Conservation (phyloP, 2,888 invertebrate species). For the Melanostoma mellinum region DNA sequence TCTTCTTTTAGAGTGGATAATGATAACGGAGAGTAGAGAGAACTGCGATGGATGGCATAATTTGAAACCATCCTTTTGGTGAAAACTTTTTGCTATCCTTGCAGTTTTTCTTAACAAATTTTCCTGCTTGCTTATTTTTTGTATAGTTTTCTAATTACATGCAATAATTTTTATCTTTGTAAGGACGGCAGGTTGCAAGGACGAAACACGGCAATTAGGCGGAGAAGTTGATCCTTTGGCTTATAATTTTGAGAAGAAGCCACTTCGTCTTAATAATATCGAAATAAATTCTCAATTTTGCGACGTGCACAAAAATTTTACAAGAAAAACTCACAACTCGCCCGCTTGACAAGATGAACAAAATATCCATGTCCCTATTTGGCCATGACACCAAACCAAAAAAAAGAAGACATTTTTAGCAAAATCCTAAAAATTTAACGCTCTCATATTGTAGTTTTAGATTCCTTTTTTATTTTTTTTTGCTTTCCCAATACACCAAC, state of each 20-base stretch:
- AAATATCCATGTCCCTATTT: constrained; percentile 5
- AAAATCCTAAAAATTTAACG: no score
- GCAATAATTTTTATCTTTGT: constrained; percentile 36
- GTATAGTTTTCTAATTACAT: constrained; percentile 49
- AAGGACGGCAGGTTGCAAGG: background rate
- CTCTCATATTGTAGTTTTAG: constrained; percentile 13
- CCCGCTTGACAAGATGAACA: background rate
- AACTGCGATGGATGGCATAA: constrained; percentile 37
- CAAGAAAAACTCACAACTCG: no score
- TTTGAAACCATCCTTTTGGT: constrained; percentile 43
- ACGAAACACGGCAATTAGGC: background rate
- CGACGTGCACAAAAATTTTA: no score
- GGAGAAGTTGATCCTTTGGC: constrained; percentile 26
- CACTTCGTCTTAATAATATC: no score
- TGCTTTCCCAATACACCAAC: background rate
- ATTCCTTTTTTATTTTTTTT: background rate
- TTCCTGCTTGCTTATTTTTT: background rate
- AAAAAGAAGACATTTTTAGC: background rate
- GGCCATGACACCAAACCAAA: background rate
- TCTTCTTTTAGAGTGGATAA: constrained; percentile 35
- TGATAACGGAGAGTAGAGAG: constrained; percentile 26
- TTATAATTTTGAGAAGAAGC: background rate
- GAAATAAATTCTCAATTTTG: no score
- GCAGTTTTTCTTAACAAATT: constrained; percentile 29
- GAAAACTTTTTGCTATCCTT: constrained; percentile 41